Evolutionary conservation across 1,140 invertebrate species (phyloP).

Genomic region (Holotrichia oblita): DNA sequence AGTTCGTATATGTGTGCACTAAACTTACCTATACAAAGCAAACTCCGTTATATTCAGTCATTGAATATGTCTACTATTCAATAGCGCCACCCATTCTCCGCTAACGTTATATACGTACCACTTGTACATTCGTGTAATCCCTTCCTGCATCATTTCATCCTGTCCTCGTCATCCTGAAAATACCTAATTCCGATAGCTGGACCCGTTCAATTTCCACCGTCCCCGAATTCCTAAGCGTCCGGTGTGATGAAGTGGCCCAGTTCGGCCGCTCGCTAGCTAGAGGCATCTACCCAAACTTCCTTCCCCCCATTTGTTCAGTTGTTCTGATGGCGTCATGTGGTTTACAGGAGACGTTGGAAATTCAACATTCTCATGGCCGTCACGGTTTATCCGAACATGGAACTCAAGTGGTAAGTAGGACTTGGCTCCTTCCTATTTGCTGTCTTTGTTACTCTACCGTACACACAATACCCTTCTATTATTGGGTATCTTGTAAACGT

Average conservation of each 20-base stretch:
- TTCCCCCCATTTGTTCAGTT: slow-evolving; percentile 3
- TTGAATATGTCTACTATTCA: background rate
- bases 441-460: background rate
- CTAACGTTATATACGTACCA: background rate
- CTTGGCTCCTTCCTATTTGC: background rate
- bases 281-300: background rate
- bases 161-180: background rate
- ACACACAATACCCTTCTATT: background rate
- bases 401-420: slow-evolving; percentile 36
- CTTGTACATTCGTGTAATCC: slow-evolving; percentile 1
- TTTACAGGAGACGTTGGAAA: slow-evolving; percentile 26
- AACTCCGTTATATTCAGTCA: background rate
- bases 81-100: background rate
- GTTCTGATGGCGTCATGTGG: slow-evolving; percentile 8
- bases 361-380: slow-evolving; percentile 34
- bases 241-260: background rate
- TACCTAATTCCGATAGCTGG: slow-evolving; percentile 2
- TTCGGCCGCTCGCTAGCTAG: background rate
- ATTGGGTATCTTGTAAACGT: slow-evolving; percentile 17
- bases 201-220: background rate
- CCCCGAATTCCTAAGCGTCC: slow-evolving; percentile 4
- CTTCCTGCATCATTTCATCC: slow-evolving; percentile 6
- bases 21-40: background rate
- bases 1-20: background rate
- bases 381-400: slow-evolving; percentile 37